Evolutionary conservation across 2,113 vertebrate species (phyloP).

Genomic region (Lontra canadensis): DNA sequence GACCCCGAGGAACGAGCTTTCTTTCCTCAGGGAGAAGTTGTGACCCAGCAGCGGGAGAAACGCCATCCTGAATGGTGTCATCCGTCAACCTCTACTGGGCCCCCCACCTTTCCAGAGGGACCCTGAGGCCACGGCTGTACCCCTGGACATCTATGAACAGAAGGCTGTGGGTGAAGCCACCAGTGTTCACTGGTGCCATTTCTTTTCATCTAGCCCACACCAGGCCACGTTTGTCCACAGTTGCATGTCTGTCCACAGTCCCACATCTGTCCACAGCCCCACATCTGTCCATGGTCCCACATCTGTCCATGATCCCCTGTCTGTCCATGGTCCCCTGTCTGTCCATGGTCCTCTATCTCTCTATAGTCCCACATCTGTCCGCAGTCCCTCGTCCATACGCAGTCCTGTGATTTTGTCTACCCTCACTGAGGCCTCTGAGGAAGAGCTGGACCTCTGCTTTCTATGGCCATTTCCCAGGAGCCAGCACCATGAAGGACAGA

Average conservation of each 20-base stretch:
- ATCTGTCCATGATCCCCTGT: too few relatives aligned
- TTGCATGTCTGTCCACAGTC: too few relatives aligned
- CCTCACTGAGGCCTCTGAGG: neutral
- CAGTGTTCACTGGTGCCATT: accelerated
- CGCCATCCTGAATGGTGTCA: accelerated
- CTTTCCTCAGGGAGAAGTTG: neutral
- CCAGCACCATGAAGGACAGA: neutral
- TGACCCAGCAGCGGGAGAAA: accelerated
- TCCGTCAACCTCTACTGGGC: accelerated
- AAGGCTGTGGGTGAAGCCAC: neutral
- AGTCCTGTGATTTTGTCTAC: too few relatives aligned
- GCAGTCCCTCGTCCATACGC: accelerated
- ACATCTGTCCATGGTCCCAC: too few relatives aligned
- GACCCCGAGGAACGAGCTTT: neutral
- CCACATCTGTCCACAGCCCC: too few relatives aligned
- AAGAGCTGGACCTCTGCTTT: neutral
- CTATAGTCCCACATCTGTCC: accelerated
- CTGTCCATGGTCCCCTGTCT: too few relatives aligned
- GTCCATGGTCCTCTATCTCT: too few relatives aligned
- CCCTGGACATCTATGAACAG: neutral
- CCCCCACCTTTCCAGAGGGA: neutral
- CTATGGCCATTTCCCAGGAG: neutral
- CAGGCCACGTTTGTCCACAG: too few relatives aligned
- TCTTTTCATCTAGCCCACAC: too few relatives aligned
- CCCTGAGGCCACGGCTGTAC: accelerated